Evolutionary conservation across 2,113 vertebrate species (phyloP).

Genomic region (Ramphastos sulfuratus): DNA sequence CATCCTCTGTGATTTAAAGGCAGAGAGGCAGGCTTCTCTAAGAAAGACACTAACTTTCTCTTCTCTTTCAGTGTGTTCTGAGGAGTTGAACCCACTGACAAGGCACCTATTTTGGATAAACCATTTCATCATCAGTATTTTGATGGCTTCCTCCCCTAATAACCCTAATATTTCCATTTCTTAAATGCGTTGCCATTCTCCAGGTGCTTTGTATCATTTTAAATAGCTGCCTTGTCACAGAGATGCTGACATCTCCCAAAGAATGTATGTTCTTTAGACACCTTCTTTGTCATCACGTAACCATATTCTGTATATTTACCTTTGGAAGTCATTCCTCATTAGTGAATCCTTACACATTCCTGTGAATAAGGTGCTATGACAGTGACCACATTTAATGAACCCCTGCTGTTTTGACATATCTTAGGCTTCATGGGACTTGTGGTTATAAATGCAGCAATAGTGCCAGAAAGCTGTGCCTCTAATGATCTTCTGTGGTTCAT

Average conservation of each 20-base stretch:
- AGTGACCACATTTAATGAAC: constrained; percentile 26
- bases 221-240: not conserved
- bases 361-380: not conserved
- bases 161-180: not conserved
- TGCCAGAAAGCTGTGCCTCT: not conserved
- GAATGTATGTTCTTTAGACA: not conserved
- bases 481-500: not conserved
- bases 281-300: not conserved
- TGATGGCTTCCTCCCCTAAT: not conserved
- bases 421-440: not conserved
- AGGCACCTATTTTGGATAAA: not conserved
- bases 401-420: constrained; percentile 17
- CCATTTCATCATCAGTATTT: not conserved
- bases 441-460: not conserved
- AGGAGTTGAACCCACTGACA: not conserved
- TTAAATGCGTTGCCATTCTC: not conserved
- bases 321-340: not conserved
- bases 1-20: not conserved
- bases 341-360: not conserved
- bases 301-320: not conserved
- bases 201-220: not conserved
- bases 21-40: not conserved
- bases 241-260: not conserved
- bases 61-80: not conserved
- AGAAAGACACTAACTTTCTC: not conserved